Conservation (phyloP, 2,113 vertebrate species). For the Rhegmatorhina hoffmannsi region DNA sequence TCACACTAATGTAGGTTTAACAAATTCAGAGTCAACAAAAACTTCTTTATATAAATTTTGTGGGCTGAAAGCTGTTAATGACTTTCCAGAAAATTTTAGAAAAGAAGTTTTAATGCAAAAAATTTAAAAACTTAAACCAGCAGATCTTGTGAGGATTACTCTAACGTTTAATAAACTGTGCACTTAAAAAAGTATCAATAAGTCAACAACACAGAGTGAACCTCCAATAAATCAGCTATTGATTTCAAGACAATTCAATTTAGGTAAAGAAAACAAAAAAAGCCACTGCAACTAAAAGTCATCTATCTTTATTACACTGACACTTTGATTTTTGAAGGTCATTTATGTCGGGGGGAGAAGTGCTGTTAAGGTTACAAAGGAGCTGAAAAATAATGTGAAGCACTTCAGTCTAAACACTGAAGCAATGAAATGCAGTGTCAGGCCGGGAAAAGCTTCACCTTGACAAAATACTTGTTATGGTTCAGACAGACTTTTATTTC, state of each 20-base stretch:
- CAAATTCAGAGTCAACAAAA: slow-evolving; percentile 48
- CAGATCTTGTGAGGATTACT: not conserved
- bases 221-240: slow-evolving; percentile 27
- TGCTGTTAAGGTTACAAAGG: not conserved
- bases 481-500: not conserved
- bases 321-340: not conserved
- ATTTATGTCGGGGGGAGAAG: not conserved
- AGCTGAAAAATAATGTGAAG: slow-evolving; percentile 20
- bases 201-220: not conserved
- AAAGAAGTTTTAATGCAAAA: slow-evolving; percentile 17
- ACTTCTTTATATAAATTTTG: slow-evolving; percentile 36
- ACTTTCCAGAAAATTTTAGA: not conserved
- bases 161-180: not conserved
- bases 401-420: not conserved
- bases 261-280: not conserved
- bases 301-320: not conserved
- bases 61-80: slow-evolving; percentile 12
- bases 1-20: slow-evolving; percentile 16
- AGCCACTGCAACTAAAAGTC: not conserved
- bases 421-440: not conserved
- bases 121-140: not conserved
- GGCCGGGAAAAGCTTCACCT: not conserved
- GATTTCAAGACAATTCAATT: slow-evolving; percentile 26
- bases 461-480: not conserved
- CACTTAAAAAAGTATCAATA: slow-evolving; percentile 7